Evolutionary conservation across 2,797 vertebrate species (phyloP), one percentile per base, ranked within the genome.

Genomic region (Picus viridis): DNA sequence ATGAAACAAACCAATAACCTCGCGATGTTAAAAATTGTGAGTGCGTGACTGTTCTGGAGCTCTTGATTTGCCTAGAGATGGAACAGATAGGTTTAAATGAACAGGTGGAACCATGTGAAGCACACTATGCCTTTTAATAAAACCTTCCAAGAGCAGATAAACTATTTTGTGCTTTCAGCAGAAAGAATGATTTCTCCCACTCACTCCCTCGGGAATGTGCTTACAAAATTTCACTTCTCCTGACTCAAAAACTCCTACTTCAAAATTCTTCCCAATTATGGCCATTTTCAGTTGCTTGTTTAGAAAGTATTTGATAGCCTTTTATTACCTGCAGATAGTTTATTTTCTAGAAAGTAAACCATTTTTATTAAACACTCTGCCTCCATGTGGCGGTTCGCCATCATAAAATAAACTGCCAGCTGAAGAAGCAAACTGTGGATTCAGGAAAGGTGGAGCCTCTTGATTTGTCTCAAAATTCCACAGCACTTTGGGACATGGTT

Each of bases 161-260:
- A 6, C 10, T 62, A 41, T 59, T 68, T 70, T 58, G 61, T 7
- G 18, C n/a, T 81, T 72, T 86, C 73, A 61, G n/a, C 69, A 93
- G 45, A 87, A 56, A 93, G 59, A 84, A 94, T 34, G 6, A 47
- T 80, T 93, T 91, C 90, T 95, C 88, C 90, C 79, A 92, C 82
- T 95, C 87, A 53, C 64, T 90, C 75, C 64, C 45, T 90, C 16
- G 76, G 62, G 86, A 91, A 78, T n/a, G 34, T 39, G 75, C 65
- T 94, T 82, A 7, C 36, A 90, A 82, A 92, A 92, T 43, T 69
- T 59, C 30, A 15, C 30, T 77, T 80, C 56, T 93, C 78, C 59
- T 2, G 7, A 68, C 84, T 74, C 64, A 86, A 4, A 74, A 83
- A 91, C 18, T 94, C 27, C 81, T 43, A 62, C 29, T 32, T 49